Conservation (phyloP, 2,113 vertebrate genomes). For the Sakesphorus luctuosus region DNA sequence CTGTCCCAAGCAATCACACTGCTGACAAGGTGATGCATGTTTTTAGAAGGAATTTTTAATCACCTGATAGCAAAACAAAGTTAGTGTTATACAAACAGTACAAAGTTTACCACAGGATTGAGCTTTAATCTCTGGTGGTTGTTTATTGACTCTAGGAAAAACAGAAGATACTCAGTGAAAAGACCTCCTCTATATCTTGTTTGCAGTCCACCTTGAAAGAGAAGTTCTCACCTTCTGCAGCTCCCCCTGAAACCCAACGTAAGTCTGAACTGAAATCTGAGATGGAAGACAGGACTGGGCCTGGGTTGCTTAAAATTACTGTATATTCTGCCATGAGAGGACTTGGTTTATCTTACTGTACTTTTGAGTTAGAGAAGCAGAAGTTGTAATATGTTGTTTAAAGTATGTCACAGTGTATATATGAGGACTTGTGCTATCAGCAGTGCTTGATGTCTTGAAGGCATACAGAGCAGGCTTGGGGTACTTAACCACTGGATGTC, state of each 20-base stretch:
- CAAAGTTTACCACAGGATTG: conserved; percentile 57
- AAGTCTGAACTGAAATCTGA: conserved; percentile 2
- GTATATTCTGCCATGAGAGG: background rate
- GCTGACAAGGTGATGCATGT: background rate
- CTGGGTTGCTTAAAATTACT: background rate
- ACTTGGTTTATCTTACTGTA: background rate
- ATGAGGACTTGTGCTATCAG: background rate
- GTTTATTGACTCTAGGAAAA: conserved; percentile 23
- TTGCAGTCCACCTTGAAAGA: background rate
- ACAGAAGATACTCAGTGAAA: background rate
- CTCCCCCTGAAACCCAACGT: background rate
- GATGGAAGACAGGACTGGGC: background rate
- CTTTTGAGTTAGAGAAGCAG: background rate
- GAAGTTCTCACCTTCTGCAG: background rate
- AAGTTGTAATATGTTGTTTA: background rate
- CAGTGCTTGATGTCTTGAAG: background rate
- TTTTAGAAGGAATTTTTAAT: background rate
- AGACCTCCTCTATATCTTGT: background rate
- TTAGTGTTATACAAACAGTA: conserved; percentile 25
- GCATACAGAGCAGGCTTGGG: background rate
- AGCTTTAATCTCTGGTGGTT: conserved; percentile 58
- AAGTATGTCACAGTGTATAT: rapidly evolving
- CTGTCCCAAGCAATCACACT: rapidly evolving
- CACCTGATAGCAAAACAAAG: background rate
- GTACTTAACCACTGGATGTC: background rate